A percentile compares a stretch with the other conserved stretches of the same genome.
Evolutionary conservation across 2,113 vertebrate species (phyloP).

Genomic region (Rhea pennata): DNA sequence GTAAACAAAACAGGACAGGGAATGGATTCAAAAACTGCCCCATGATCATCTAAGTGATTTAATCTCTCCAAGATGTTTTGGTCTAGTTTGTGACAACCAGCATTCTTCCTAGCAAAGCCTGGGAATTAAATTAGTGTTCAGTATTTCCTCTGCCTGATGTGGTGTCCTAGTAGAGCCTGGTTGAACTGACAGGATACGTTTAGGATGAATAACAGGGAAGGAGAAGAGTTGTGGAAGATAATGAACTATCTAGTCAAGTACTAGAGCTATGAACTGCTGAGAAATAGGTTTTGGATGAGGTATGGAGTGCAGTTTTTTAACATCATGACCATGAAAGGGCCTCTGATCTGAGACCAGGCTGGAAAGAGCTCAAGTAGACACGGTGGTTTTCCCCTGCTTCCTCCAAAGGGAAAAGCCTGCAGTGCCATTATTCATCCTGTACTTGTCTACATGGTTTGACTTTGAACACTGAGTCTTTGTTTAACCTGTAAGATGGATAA

Average conservation of each 20-base stretch:
- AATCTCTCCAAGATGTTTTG: background rate
- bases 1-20: background rate
- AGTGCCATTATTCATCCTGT: background rate
- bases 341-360: background rate
- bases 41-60: background rate
- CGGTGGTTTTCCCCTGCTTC: background rate
- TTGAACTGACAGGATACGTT: background rate
- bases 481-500: background rate
- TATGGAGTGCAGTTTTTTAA: background rate
- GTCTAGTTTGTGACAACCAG: background rate
- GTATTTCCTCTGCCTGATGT: background rate
- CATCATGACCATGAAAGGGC: accelerated
- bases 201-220: background rate
- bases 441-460: background rate
- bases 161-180: background rate
- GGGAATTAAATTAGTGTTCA: background rate
- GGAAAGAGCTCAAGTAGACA: background rate
- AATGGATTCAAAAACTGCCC: background rate
- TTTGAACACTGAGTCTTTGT: background rate
- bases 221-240: background rate
- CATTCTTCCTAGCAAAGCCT: background rate
- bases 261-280: background rate
- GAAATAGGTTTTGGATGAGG: background rate
- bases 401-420: background rate
- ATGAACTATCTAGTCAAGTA: background rate